Base-by-base conservation (phyloP, 2,888 invertebrate species). In the Polia nebulosa region DNA sequence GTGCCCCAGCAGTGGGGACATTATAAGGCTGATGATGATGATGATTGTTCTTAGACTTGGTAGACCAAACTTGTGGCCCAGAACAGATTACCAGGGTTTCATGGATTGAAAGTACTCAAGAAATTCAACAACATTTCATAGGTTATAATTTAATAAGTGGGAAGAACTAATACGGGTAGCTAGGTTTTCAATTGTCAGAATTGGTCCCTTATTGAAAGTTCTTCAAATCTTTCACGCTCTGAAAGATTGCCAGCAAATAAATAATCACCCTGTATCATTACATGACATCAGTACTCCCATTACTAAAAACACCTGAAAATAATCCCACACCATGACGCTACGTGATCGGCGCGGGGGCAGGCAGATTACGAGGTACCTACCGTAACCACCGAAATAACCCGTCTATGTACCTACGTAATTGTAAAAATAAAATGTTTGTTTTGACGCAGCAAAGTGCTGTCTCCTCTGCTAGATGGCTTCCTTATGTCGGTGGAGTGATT, bases 351-450 rank as follows among this genome's bases (percentile, higher is more conserved):
- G 41, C 36, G 56, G 32, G 36, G 27, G 65, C 55, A 52, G 27
- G 52, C 58, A 82, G 82, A 82, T 82, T 84, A 82, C 65, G 49
- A 62, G 47, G 71, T 75, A 65, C 56, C 34, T 29, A 73, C 82
- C 45, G 66, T 75, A 65, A 58, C 27, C 29, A 73, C 82, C 41
- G 59, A 82, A 82, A 82, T 82, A 82, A 68, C 69, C 55, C 60
- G 47, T 34, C 44, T 47, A 65, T 62, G 61, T 78, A 78, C 70
- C 57, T 57, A 80, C 76, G 73, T 81, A 85, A 85, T 84, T 85
- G 83, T 85, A 85, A 75, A 84, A 84, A 84, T 85, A 83, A 80
- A 72, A 60, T 71, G 82, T 76, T 69, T 84, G 82, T 83, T 78
- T 76, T 71, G 82, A 74, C 82, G 74, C 64, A 55, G 64, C 57